Evolutionary conservation across 2,797 vertebrate genomes (phyloP), one percentile per base, ranked within the genome.

Genomic region (Microhierax caerulescens): DNA sequence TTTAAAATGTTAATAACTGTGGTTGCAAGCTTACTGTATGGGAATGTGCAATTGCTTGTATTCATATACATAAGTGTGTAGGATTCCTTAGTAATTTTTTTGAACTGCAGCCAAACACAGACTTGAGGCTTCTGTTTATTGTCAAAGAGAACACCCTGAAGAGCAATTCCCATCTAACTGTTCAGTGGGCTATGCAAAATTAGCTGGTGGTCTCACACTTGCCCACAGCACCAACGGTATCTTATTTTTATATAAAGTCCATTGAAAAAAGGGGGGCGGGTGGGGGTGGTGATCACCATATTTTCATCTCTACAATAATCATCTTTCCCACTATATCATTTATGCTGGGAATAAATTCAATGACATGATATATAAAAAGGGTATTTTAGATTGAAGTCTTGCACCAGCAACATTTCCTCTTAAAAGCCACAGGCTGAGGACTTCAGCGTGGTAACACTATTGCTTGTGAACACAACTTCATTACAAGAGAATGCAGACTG

Each of bases 81-180:
- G 91, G 83, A 97, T 98, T 98, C 97, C 96, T 97, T 90, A 96
- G 97, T 96, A 97, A 97, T 98, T 98, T 96, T 97, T 96, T 95
- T 97, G 94, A 95, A 97, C 93, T 94, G 96, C 95, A 96, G 98
- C 97, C 97, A 98, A 98, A 97, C 87, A 92, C 96, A 96, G 97
- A 98, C 97, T 97, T 88, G 93, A 98, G 97, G 97, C 97, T 98
- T 96, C 91, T 53, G 97, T 97, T 97, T 96, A 97, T 95, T 97
- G 97, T 98, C 97, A 97, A 97, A 98, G 97, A 98, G 97, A 97
- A 97, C 97, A 96, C 98, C 95, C 97, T 96, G 93, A 97, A 97
- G 97, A 98, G 97, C 96, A 98, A 97, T 98, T 98, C 96, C 94
- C 96, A 96, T 92, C 95, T 97, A 94, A 96, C 96, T 95, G 93